Base-by-base conservation (phyloP, 2,888 invertebrate genomes). In the Himalopsyche japonica region DNA sequence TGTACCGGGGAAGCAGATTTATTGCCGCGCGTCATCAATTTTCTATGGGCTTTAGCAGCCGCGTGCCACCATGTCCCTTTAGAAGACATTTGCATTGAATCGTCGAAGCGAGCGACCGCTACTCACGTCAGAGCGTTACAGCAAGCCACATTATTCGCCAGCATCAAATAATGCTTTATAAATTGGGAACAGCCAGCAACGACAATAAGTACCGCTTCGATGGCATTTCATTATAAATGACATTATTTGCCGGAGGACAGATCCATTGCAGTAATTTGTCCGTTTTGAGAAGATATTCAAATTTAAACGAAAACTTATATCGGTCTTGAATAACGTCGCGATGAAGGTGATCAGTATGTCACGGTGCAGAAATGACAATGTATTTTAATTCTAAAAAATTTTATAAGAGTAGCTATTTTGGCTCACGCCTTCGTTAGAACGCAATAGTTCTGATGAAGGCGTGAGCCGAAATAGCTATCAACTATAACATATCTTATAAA, bases 61-160 rank as follows among this genome's bases (percentile, higher is more conserved):
- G 82, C 64, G 37, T 57, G 81, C 49, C 81, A 43, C 34, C 48
- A 47, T 48, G 64, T 76, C 81, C 84, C 83, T 82, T 85, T 84
- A 86, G 85, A 85, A 84, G 86, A 85, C 86, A 86, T 86, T 86
- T 86, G 85, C 86, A 86, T 86, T 86, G 86, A 86, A 86, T 86
- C 83, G 86, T 86, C 79, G 57, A 24, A 57, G 57, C 57, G 57
- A 57, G 79, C 79, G 37, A 57, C 76, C 83, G 79, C 57, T 57
- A 57, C 57, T 57, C 57, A 57, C 57, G 57, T 57, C 57, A 57
- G 20, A 57, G 57, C 57, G 57, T 57, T 24, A 57, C 57, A 57
- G 57, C 57, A 57, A 57, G 57, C 57, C 57, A 57, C 57, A 57
- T 57, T 57, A 57, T 57, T 57, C 57, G 57, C 57, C 57, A 57